Percentiles rank a stretch among this genome's conserved stretches.
phyloP scores from a whole-genome alignment of 2,113 vertebrate species.

The Poeciliopsis turrubarensis region DNA sequence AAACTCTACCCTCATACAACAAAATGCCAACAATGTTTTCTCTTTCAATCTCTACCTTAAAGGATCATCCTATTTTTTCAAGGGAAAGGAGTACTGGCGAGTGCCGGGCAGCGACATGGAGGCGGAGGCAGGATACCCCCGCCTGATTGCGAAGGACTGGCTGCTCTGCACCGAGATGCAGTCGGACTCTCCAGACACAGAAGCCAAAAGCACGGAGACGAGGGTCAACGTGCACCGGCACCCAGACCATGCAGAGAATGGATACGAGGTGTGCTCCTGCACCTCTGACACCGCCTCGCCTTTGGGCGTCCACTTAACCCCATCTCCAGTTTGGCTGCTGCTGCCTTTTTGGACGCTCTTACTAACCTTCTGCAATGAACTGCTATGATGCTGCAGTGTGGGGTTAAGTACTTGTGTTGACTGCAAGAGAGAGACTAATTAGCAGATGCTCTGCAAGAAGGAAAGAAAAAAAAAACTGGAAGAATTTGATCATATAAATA shows the following conservation, averaged over 20 bases:
- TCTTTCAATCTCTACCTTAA: constrained; percentile 8
- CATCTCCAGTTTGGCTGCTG: constrained; percentile 55
- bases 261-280: constrained; percentile 92
- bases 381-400: constrained; percentile 77
- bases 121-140: constrained; percentile 85
- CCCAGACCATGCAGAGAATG: constrained; percentile 83
- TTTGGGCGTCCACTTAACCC: constrained; percentile 16
- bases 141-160: constrained; percentile 91
- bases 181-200: constrained; percentile 76
- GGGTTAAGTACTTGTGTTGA: constrained; percentile 8
- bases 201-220: constrained; percentile 70
- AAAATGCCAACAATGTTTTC: constrained; percentile 3
- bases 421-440: constrained; percentile 14
- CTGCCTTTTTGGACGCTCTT: constrained; percentile 75
- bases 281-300: constrained; percentile 75
- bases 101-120: constrained; percentile 87
- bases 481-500: constrained; percentile 60
- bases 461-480: constrained; percentile 41
- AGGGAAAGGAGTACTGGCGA: constrained; percentile 94
- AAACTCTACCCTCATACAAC: not conserved
- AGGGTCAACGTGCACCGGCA: constrained; percentile 77
- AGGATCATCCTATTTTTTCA: constrained; percentile 96
- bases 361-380: constrained; percentile 30
- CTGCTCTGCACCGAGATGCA: constrained; percentile 88
- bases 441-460: constrained; percentile 7